These are phyloP conservation scores for Drosophila kikkawai DNA, from an alignment of 1,140 invertebrate species.

Conservation along the genomic window DNA sequence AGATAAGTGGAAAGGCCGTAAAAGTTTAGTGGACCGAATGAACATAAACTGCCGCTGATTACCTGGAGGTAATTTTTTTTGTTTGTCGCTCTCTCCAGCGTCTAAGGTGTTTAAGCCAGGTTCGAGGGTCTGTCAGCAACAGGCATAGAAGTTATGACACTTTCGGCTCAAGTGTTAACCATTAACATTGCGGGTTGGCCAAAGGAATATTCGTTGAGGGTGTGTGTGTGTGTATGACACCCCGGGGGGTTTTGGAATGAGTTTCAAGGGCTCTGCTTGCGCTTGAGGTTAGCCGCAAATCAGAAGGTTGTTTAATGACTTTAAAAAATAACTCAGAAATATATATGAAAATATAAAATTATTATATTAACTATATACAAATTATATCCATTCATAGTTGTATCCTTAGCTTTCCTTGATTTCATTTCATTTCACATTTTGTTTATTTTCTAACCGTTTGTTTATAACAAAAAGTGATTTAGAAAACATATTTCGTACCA, in stretches of 20 bases:
- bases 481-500: slow-evolving; percentile 3
- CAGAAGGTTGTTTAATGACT: background rate
- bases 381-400: background rate
- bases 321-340: background rate
- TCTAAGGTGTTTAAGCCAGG: slow-evolving; percentile 35
- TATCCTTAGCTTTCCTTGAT: background rate
- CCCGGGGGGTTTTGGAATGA: too few species aligned
- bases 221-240: too few species aligned
- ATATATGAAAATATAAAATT: background rate
- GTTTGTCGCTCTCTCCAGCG: slow-evolving; percentile 12
- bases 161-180: slow-evolving; percentile 52
- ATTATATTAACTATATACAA: too few species aligned
- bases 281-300: background rate
- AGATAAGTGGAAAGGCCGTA: slow-evolving; percentile 67
- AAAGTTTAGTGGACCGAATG: slow-evolving; percentile 75
- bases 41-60: slow-evolving; percentile 77
- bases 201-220: background rate
- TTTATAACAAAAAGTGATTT: slow-evolving; percentile 10
- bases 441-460: slow-evolving; percentile 1
- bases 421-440: background rate
- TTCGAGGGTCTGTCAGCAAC: slow-evolving; percentile 68
- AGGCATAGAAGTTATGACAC: slow-evolving; percentile 53
- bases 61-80: slow-evolving; percentile 54
- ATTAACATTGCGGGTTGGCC: slow-evolving; percentile 14
- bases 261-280: background rate